Evolutionary conservation across 2,888 invertebrate species (phyloP).

Genomic region (Cylloceria caligata): DNA sequence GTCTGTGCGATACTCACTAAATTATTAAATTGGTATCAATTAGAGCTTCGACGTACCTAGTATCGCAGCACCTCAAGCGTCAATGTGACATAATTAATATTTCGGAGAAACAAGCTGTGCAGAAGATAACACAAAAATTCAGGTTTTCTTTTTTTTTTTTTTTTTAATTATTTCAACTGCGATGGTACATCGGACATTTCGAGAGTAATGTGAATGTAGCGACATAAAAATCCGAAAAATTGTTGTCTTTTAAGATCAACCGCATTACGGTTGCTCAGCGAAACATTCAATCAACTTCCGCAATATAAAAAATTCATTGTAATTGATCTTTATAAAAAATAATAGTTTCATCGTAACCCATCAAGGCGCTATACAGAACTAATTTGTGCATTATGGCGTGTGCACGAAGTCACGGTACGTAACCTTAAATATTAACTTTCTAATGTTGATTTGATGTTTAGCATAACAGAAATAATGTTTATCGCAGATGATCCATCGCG

Average conservation of each 20-base stretch:
- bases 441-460: background rate
- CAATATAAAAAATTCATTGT: constrained; percentile 35
- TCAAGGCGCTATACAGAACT: background rate
- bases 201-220: background rate
- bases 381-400: constrained; percentile 40
- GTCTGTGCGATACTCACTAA: background rate
- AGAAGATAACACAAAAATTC: background rate
- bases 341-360: background rate
- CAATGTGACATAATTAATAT: background rate
- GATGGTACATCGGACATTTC: constrained; percentile 8
- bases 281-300: constrained; percentile 1
- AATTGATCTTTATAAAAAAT: background rate
- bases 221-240: background rate
- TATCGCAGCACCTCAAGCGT: background rate
- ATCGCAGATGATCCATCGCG: constrained; percentile 27
- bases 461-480: background rate
- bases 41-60: background rate
- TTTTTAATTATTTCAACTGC: background rate
- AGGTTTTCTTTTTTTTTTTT: background rate
- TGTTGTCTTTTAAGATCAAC: constrained; percentile 2
- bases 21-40: background rate
- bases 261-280: background rate
- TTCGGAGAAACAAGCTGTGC: background rate
- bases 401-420: constrained; percentile 29
- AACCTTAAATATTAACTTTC: background rate